Conservation (phyloP, 2,797 vertebrate genomes). For the Synanceia verrucosa region DNA sequence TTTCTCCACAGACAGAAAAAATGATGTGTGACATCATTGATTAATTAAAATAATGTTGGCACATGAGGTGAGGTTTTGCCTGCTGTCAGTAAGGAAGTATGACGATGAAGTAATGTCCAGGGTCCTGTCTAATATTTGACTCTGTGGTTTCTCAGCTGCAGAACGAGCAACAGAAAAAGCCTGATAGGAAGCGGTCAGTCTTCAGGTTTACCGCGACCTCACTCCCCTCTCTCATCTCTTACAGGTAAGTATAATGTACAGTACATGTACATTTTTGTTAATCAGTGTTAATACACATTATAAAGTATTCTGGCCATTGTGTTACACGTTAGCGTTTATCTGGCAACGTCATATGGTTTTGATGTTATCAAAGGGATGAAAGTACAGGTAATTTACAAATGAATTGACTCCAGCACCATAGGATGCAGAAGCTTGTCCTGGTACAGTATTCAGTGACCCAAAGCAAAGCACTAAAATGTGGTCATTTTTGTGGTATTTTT, state of each 20-base stretch:
- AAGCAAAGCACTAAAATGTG: neutral
- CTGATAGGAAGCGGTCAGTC: conserved; percentile 95
- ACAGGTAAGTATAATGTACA: conserved; percentile 84
- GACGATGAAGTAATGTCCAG: neutral
- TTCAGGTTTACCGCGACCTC: conserved; percentile 92
- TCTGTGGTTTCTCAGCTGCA: conserved; percentile 87
- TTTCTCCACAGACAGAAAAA: no score
- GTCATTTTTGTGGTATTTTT: neutral
- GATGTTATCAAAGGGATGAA: neutral
- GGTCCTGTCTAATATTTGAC: conserved; percentile 25
- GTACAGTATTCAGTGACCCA: neutral
- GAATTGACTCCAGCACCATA: neutral
- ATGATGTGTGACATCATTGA: neutral
- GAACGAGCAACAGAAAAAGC: conserved; percentile 97
- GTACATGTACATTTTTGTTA: neutral
- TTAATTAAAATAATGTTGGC: neutral
- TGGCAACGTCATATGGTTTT: neutral
- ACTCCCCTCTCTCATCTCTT: conserved; percentile 95
- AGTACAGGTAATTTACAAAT: neutral
- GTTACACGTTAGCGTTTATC: no score
- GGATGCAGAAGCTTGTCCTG: neutral
- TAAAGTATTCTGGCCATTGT: no score
- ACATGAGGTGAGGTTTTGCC: neutral
- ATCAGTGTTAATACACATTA: no score
- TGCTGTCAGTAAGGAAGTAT: neutral